Evolutionary conservation across 2,113 vertebrate species (phyloP).

Genomic region (Oceanites oceanicus): DNA sequence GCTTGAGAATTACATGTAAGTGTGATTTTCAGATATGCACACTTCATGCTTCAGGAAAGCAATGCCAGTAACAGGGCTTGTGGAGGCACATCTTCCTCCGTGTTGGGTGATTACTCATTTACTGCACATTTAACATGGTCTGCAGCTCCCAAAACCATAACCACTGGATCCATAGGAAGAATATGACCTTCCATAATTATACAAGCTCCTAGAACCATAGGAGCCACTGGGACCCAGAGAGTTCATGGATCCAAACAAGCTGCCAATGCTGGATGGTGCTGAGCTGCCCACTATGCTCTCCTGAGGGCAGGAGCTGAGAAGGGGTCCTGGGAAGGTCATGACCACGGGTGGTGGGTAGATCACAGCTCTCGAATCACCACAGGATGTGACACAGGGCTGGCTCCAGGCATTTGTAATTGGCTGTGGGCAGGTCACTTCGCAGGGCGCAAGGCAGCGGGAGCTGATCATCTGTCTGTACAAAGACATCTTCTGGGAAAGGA

Average conservation of each 20-base stretch:
- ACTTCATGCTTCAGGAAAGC: not conserved
- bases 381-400: slow-evolving; percentile 9
- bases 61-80: not conserved
- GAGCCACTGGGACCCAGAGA: not conserved
- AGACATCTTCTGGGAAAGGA: not conserved
- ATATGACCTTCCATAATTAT: not conserved
- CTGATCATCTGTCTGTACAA: not conserved
- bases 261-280: not conserved
- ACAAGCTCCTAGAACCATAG: not conserved
- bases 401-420: not conserved
- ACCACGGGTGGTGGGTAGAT: not conserved
- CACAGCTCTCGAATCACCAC: not conserved
- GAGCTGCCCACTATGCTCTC: slow-evolving; percentile 3
- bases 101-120: not conserved
- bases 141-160: not conserved
- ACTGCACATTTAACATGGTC: not conserved
- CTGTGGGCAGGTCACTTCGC: not conserved
- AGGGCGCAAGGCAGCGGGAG: not conserved
- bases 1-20: not conserved
- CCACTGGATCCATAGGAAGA: not conserved
- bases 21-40: not conserved
- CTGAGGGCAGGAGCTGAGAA: slow-evolving; percentile 40
- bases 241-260: not conserved
- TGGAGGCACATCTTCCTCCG: rapidly evolving
- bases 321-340: slow-evolving; percentile 29